Percentiles rank a stretch among this genome's conserved stretches.
Evolutionary conservation across 1,140 invertebrate genomes (phyloP).

Genomic region (Chrysopa pallens): DNA sequence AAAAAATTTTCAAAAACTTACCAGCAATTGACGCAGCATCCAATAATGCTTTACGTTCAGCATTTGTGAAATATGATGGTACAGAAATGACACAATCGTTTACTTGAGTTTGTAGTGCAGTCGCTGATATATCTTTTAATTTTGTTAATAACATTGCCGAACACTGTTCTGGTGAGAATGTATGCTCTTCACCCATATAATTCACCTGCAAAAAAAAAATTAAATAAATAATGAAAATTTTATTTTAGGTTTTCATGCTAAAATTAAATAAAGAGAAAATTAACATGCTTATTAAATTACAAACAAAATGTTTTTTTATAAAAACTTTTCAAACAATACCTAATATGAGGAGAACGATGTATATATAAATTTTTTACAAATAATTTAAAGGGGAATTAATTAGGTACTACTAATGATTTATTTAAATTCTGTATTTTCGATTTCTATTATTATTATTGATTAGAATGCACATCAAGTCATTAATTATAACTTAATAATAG

Average conservation of each 20-base stretch:
- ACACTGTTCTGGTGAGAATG: conserved; percentile 89
- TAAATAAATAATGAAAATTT: conserved; percentile 4
- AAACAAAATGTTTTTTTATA: too few relatives aligned
- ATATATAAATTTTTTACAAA: too few relatives aligned
- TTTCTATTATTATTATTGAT: too few relatives aligned
- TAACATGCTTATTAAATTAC: too few relatives aligned
- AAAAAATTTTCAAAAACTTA: conserved; percentile 11
- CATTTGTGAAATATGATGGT: conserved; percentile 87
- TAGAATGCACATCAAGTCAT: too few relatives aligned
- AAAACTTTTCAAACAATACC: too few relatives aligned
- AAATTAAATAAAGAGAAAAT: not conserved
- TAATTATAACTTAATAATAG: too few relatives aligned
- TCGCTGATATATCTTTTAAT: conserved; percentile 79
- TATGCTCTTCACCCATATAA: conserved; percentile 69
- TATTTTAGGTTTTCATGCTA: conserved; percentile 2
- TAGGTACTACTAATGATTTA: too few relatives aligned
- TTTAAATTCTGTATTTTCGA: too few relatives aligned
- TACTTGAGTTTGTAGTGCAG: conserved; percentile 72
- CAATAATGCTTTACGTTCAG: conserved; percentile 75
- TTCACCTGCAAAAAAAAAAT: conserved; percentile 40
- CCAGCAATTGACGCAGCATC: conserved; percentile 72
- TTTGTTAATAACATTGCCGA: conserved; percentile 95
- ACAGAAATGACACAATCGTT: conserved; percentile 97
- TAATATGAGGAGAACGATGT: too few relatives aligned
- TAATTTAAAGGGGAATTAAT: too few relatives aligned